These are phyloP conservation scores for Musca vetustissima DNA, from an alignment of 1,140 invertebrate species.

Conservation along the genomic window DNA sequence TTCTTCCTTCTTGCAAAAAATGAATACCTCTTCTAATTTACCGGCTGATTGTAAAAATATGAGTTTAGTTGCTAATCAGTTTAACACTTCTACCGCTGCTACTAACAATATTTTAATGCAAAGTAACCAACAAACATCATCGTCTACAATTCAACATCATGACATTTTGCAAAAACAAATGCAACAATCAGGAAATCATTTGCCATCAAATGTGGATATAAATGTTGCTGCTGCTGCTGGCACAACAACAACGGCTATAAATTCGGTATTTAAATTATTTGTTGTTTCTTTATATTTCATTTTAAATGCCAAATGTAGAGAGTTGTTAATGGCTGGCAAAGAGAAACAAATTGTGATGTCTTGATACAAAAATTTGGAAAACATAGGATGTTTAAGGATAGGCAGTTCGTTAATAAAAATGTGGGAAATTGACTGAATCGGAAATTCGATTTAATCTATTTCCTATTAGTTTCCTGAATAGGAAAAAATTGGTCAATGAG, in stretches of 20 bases:
- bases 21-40: background rate
- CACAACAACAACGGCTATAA: too few relatives aligned
- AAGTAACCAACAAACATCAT: background rate
- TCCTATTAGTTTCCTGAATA: too few relatives aligned
- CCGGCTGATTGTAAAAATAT: background rate
- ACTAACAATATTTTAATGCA: background rate
- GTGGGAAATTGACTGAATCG: too few relatives aligned
- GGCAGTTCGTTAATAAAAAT: too few relatives aligned
- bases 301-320: background rate
- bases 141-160: background rate
- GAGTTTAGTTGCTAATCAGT: background rate
- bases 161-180: background rate
- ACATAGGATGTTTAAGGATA: background rate
- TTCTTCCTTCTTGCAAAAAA: constrained; percentile 25
- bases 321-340: background rate
- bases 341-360: too few relatives aligned
- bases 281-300: background rate
- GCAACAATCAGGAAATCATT: too few relatives aligned
- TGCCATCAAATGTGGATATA: too few relatives aligned
- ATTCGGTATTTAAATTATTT: too few relatives aligned
- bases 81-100: background rate
- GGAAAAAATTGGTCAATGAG: too few relatives aligned
- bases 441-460: too few relatives aligned
- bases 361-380: too few relatives aligned
- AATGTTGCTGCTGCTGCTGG: too few relatives aligned